phyloP scores from a whole-genome alignment of 2,888 invertebrate species.

The Chrysotoxum bicinctum region DNA sequence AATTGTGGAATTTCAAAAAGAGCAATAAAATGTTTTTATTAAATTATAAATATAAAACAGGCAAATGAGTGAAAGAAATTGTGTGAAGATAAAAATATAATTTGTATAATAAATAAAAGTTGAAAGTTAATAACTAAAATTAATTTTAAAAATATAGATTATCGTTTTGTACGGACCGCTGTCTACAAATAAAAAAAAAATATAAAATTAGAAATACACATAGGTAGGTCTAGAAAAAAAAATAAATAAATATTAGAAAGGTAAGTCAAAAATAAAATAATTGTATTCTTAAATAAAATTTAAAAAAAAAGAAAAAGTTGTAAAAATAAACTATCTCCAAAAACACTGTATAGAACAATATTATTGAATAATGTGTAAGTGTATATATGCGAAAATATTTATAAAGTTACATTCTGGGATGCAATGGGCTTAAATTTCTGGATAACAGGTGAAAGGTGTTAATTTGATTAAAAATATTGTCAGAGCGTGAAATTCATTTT shows the following conservation, averaged over 20 bases:
- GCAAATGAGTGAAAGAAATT: conserved; percentile 29
- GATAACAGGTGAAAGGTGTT: neutral
- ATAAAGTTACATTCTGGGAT: neutral
- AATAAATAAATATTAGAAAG: neutral
- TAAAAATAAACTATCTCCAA: conserved; percentile 12
- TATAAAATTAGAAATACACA: neutral
- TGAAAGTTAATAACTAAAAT: conserved; percentile 39
- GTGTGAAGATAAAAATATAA: conserved; percentile 17
- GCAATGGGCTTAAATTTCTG: neutral
- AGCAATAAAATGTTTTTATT: conserved; percentile 40
- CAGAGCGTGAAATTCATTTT: neutral
- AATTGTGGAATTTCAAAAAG: conserved; percentile 33
- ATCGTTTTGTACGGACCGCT: conserved; percentile 74
- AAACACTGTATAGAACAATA: conserved; percentile 49
- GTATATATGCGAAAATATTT: neutral
- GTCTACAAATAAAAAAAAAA: conserved; percentile 45
- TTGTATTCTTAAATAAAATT: conserved; percentile 13
- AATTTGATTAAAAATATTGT: neutral
- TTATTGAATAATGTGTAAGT: conserved; percentile 28
- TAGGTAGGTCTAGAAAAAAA: conserved; percentile 51
- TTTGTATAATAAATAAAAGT: neutral
- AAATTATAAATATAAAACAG: neutral
- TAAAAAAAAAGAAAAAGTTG: neutral
- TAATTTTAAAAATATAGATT: conserved; percentile 56
- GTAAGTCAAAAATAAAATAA: conserved; percentile 37